Evolutionary conservation across 2,113 vertebrate species (phyloP).

Genomic region (Ahaetulla prasina): DNA sequence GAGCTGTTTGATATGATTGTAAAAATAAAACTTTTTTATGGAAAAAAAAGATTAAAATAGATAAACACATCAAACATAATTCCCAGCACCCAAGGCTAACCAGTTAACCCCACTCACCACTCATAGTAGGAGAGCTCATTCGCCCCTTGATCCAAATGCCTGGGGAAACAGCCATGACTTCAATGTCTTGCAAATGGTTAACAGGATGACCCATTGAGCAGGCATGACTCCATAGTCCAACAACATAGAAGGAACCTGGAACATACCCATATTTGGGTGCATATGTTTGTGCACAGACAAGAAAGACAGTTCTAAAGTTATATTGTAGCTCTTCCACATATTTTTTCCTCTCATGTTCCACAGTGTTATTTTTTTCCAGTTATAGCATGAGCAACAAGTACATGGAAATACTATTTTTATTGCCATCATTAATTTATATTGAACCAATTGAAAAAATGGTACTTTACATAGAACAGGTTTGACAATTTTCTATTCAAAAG

Average conservation of each 20-base stretch:
- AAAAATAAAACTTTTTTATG: too few species aligned
- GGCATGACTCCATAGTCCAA: background rate
- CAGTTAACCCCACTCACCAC: background rate
- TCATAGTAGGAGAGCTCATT: background rate
- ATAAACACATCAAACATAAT: background rate
- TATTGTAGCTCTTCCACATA: background rate
- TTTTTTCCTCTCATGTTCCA: background rate
- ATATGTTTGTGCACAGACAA: background rate
- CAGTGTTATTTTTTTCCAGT: background rate
- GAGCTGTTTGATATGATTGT: too few species aligned
- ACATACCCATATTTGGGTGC: background rate
- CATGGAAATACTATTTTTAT: background rate
- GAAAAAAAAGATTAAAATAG: too few species aligned
- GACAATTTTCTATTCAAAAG: background rate
- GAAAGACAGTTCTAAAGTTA: background rate
- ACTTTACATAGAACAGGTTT: background rate
- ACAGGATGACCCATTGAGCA: background rate
- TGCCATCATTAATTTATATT: background rate
- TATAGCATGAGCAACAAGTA: background rate
- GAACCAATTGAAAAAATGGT: background rate
- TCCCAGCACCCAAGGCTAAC: background rate
- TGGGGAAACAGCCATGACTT: background rate
- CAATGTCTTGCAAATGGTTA: background rate
- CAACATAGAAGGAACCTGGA: background rate
- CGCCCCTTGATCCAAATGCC: background rate